Evolutionary conservation across 2,797 vertebrate genomes (phyloP), one percentile per base, ranked within the genome.

Genomic region (Sebastes vulpes): DNA sequence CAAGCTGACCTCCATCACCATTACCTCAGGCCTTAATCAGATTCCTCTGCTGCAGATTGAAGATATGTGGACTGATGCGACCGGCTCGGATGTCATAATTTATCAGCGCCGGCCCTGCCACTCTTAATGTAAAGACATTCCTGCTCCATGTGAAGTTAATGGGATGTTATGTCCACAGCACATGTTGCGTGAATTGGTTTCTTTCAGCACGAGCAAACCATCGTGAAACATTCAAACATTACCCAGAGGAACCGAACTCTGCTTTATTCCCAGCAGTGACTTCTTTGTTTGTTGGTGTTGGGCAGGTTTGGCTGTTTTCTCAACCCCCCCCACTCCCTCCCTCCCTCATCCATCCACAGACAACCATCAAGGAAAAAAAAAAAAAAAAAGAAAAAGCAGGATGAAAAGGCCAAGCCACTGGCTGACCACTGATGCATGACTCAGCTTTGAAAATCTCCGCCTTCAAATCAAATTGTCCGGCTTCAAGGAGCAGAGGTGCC

Each of bases 1-100:
- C 81, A 85, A 73, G 86, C 91, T 93, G 93, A 94, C 93, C 92
- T 83, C 50, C 77, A 90, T 90, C 79, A 90, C 74, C 77, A 71
- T 92, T 91, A 92, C 91, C 90, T 91, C 87, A 82, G 81, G 88
- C 84, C 72, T 90, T 95, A 95, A 95, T 95, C 90, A 84, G 91
- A 94, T 95, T 95, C 87, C 82, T 86, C 85, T 89, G 85, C 82
- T 84, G 83, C 78, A 84, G 85, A 93, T 81, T 80, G 83, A 84
- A 91, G 88, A 93, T 92, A 85, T 89, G 88, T 82, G 78, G 84
- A 92, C 67, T 58, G 89, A 93, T 83, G 85, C 71, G 72, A 79
- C 50, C n/a, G 82, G 89, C 87, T 95, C 93, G 66, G 64, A 89
- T 95, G 92, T 95, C 94, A 90, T 87, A 77, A 93, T 90, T 88